Base-by-base conservation (phyloP, 2,113 vertebrate genomes). In the Boulengeromyrus knoepffleri region DNA sequence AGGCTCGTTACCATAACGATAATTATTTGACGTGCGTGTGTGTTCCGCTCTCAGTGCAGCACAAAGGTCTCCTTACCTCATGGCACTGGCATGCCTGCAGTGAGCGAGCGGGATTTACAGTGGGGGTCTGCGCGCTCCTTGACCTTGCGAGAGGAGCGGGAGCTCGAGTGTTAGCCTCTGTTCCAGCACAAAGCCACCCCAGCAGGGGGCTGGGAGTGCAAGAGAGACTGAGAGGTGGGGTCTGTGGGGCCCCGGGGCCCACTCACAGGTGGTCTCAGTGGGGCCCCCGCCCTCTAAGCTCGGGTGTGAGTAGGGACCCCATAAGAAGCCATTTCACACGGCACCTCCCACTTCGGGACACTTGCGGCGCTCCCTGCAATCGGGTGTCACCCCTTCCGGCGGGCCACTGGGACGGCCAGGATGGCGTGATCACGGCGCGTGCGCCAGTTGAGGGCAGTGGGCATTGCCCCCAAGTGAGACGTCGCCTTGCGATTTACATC, bases 141-240 rank as follows among this genome's bases (percentile, higher is more conserved):
- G 27, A 53, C 90, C 91, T 91, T 91, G 62, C 83, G 89, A 92
- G 91, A 90, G 91, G 90, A 90, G 92, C 66, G 90, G 87, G 92
- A 86, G 89, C 91, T 93, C 66, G 90, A 92, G 91, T 90, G 92
- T 93, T 92, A 92, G 91, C 91, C 91, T 89, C 91, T 92, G 91
- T 92, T 93, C 92, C 92, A 92, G 93, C 90, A 94, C 90, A 91
- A 94, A 94, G 92, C 83, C 91, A 56, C 88, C 91, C 90, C 91
- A 85, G 66, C 89, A 88, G 90, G 85, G 88, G 77, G 58, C 89
- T 91, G 91, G 87, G 88, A 84, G 91, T 80, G 70, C 84, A 27
- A 52, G 52, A 87, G 89, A 88, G 77, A 53, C 24, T 21, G 49
- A 42, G 88, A 92, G 88, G 88, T 85, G 88, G 86, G 91, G 89